Evolutionary conservation across 2,888 invertebrate species (phyloP).

Genomic region (Buathra laborator): DNA sequence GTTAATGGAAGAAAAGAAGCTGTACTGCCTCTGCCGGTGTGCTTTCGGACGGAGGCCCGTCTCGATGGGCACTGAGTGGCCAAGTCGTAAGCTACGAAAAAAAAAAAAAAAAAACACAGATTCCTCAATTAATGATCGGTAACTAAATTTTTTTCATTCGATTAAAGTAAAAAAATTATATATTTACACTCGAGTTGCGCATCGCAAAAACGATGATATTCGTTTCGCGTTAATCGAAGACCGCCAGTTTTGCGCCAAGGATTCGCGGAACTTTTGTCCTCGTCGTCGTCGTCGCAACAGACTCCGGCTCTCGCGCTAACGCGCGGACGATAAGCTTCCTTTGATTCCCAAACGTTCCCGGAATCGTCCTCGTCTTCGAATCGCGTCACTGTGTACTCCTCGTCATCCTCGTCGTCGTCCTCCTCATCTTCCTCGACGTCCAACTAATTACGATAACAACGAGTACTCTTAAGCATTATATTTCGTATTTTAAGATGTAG

Average conservation of each 20-base stretch:
- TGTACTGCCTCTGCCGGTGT: constrained; percentile 89
- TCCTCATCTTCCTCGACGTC: constrained; percentile 86
- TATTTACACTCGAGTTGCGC: constrained; percentile 91
- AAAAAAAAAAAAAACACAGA: constrained; percentile 11
- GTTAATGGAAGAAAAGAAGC: constrained; percentile 84
- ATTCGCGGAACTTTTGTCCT: constrained; percentile 80
- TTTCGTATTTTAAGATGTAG: background rate
- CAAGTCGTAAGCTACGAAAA: constrained; percentile 91
- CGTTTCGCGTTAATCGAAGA: constrained; percentile 88
- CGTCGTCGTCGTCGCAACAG: constrained; percentile 78
- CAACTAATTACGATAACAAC: constrained; percentile 73
- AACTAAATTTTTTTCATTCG: constrained; percentile 18
- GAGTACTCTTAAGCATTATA: background rate
- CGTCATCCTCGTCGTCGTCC: constrained; percentile 85
- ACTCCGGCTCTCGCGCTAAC: constrained; percentile 64
- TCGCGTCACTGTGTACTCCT: constrained; percentile 78
- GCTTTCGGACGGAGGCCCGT: constrained; percentile 89
- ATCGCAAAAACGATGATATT: constrained; percentile 93
- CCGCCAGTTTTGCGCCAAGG: constrained; percentile 84
- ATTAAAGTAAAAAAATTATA: constrained; percentile 6
- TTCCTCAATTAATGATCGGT: background rate
- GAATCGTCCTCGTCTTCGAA: constrained; percentile 79
- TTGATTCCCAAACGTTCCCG: constrained; percentile 75
- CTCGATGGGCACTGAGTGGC: constrained; percentile 93
- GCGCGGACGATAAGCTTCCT: constrained; percentile 71